These are phyloP conservation scores for Monochamus saltuarius DNA, from an alignment of 1,140 invertebrate genomes.

Conservation along the genomic window DNA sequence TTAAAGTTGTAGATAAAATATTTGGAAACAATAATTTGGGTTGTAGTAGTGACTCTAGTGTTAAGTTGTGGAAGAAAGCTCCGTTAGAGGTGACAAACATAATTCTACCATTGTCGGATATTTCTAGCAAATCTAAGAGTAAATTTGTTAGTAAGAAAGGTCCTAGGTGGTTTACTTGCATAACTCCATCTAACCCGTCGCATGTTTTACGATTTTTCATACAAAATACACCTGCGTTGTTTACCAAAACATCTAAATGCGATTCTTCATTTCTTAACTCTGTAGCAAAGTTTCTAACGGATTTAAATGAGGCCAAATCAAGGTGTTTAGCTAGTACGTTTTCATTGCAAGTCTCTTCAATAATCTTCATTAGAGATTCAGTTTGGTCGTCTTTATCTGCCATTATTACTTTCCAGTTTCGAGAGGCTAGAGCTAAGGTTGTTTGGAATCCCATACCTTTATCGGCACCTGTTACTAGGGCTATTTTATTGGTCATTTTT, in stretches of 20 bases:
- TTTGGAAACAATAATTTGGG: slow-evolving; percentile 16
- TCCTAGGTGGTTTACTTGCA: slow-evolving; percentile 67
- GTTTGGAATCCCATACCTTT: slow-evolving; percentile 88
- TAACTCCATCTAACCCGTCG: slow-evolving; percentile 62
- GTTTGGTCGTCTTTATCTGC: slow-evolving; percentile 79
- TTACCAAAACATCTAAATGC: slow-evolving; percentile 66
- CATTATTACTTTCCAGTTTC: slow-evolving; percentile 82
- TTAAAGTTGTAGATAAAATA: slow-evolving; percentile 18
- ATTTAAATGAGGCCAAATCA: slow-evolving; percentile 57
- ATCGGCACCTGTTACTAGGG: slow-evolving; percentile 86
- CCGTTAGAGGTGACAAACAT: slow-evolving; percentile 41
- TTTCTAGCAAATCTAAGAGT: slow-evolving; percentile 54
- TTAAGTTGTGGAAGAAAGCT: slow-evolving; percentile 31
- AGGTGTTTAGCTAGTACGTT: slow-evolving; percentile 27
- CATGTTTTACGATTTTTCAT: slow-evolving; percentile 51
- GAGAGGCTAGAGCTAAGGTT: slow-evolving; percentile 72
- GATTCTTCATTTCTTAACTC: slow-evolving; percentile 54
- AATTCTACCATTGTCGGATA: slow-evolving; percentile 36
- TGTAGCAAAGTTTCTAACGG: slow-evolving; percentile 56
- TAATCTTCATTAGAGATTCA: slow-evolving; percentile 58
- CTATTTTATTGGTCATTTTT: slow-evolving; percentile 62
- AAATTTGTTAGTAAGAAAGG: slow-evolving; percentile 67
- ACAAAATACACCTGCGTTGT: slow-evolving; percentile 62
- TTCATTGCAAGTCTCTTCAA: slow-evolving; percentile 37
- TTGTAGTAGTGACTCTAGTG: slow-evolving; percentile 28